Base-by-base conservation (phyloP, 2,113 vertebrate genomes). In the Antigone vipio region DNA sequence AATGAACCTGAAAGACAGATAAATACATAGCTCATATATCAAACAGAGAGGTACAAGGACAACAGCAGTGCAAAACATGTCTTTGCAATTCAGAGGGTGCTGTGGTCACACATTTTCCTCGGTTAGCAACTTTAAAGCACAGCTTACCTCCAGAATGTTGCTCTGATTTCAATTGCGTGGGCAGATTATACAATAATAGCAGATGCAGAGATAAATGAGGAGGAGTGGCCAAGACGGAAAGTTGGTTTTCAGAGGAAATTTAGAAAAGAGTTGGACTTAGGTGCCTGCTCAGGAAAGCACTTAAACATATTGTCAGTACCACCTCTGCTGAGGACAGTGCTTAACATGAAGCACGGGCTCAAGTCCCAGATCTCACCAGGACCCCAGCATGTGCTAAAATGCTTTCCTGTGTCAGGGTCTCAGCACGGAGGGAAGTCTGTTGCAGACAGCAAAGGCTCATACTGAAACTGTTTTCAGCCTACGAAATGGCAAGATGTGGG, bases 1-100 rank as follows among this genome's bases (percentile, higher is more conserved):
- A 98, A 95, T 99, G 99, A 97, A 99, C 99, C 99, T 99, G 96
- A 92, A 95, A 96, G 76, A 97, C 74, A 96, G 82, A 97, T 53
- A 89, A 96, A 96, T 77, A 90, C 55, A 78, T 40, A 84, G 71
- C 69, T 97, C 76, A 86, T 67, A 67, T 69, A 94, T 95, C 91
- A 95, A 92, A 95, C 23, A 67, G 55, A 93, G 79, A 93, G 49
- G 68, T 92, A 76, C 53, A 73, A 85, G 77, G 77, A 84, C 82
- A 89, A 85, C 5, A 2, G 86, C 78, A 92, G 74, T 21, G 55
- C 52, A 95, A 94, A 93, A 84, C 30, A 67, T 18, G 15, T 60
- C 93, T 96, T 74, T 91, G 72, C 69, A 95, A 59, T 93, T 92
- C 75, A 84, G 26, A n/a, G 12, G 58, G n/a, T 34, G 55, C 44